A percentile compares a stretch with the other conserved stretches of the same genome.
Evolutionary conservation across 1,140 invertebrate genomes (phyloP).

Genomic region (Halictus rubicundus): DNA sequence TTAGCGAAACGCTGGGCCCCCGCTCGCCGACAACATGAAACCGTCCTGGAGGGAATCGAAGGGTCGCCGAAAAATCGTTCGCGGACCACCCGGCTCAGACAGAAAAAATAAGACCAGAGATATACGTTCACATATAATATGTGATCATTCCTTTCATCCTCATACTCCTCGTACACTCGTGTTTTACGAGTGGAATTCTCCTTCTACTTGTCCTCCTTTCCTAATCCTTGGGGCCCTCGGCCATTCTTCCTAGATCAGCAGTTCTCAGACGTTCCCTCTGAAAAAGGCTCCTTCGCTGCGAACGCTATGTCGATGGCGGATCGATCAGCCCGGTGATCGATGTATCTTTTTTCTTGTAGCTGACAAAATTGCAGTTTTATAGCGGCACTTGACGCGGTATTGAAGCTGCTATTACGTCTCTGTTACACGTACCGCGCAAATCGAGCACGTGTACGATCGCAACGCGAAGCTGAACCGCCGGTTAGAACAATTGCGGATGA

Average conservation of each 20-base stretch:
- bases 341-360: neutral
- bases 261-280: conserved; percentile 16
- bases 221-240: conserved; percentile 8
- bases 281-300: neutral
- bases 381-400: too few species aligned
- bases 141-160: conserved; percentile 19
- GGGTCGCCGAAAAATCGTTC: too few species aligned
- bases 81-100: too few species aligned
- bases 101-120: neutral
- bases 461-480: too few species aligned
- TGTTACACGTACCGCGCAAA: neutral
- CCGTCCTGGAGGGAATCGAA: too few species aligned
- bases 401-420: too few species aligned
- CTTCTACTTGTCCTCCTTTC: conserved; percentile 10
- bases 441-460: too few species aligned
- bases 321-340: conserved; percentile 25
- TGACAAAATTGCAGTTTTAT: too few species aligned
- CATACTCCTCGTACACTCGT: neutral
- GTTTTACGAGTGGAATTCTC: conserved; percentile 39
- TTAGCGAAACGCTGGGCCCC: conserved; percentile 10
- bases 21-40: too few species aligned
- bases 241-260: conserved; percentile 37
- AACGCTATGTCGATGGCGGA: conserved; percentile 11
- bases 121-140: conserved; percentile 16
- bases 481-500: too few species aligned